Percentiles rank a stretch among this genome's conserved stretches.
Conservation (phyloP, 2,888 invertebrate species). For the Odontocolon sp. region DNA sequence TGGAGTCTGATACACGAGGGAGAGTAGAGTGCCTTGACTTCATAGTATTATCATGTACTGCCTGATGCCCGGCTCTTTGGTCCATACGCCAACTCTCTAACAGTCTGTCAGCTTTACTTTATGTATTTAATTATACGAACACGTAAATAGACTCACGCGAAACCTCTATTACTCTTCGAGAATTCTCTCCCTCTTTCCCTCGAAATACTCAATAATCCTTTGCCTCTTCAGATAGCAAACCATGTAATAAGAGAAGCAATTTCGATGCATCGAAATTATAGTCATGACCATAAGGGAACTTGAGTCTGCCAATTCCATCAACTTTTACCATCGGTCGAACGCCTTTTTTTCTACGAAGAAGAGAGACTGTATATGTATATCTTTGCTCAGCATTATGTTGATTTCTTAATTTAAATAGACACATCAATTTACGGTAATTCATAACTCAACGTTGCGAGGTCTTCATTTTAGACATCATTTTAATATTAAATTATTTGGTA, state of each 20-base stretch:
- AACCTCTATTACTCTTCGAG: conserved; percentile 50
- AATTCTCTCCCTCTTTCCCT: neutral
- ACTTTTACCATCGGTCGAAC: too few species aligned
- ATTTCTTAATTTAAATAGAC: too few species aligned
- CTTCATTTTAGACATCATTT: too few species aligned
- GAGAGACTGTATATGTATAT: too few species aligned
- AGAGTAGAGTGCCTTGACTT: conserved; percentile 24
- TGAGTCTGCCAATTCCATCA: too few species aligned
- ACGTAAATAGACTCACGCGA: conserved; percentile 56
- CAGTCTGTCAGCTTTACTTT: conserved; percentile 56
- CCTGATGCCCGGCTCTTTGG: conserved; percentile 10
- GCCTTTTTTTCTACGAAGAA: too few species aligned
- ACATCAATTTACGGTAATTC: too few species aligned
- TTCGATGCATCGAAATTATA: too few species aligned
- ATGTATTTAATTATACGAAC: conserved; percentile 61
- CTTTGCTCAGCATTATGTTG: too few species aligned
- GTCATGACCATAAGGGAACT: too few species aligned
- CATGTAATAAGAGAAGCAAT: neutral
- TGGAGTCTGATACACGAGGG: conserved; percentile 39
- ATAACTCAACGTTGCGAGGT: too few species aligned
- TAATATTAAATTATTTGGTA: conserved; percentile 4
- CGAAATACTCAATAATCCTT: neutral
- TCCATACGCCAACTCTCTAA: conserved; percentile 25
- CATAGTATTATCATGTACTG: conserved; percentile 40
- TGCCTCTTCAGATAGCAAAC: neutral